Evolutionary conservation across 1,140 invertebrate species (phyloP).

Genomic region (Stenopsyche tienmushanensis): DNA sequence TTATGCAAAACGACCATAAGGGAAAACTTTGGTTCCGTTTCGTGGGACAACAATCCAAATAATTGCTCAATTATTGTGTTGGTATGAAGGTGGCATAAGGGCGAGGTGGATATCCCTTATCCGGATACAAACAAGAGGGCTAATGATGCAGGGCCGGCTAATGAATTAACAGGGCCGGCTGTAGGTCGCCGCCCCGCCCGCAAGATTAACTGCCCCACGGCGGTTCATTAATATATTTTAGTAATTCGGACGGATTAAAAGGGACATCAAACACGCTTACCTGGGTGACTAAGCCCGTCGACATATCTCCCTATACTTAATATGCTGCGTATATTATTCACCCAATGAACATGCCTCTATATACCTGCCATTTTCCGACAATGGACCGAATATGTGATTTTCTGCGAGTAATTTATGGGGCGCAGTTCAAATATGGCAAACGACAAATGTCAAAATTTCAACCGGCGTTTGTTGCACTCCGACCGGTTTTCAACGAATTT

Average conservation of each 20-base stretch:
- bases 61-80: constrained; percentile 10
- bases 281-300: constrained; percentile 16
- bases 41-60: not conserved
- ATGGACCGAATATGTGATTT: too few species aligned
- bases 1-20: too few species aligned
- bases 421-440: too few species aligned
- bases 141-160: constrained; percentile 35
- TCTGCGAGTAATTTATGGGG: too few species aligned
- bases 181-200: constrained; percentile 20
- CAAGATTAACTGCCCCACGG: constrained; percentile 34
- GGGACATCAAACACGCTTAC: constrained; percentile 26
- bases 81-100: constrained; percentile 1
- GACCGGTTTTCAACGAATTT: not conserved
- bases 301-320: constrained; percentile 5
- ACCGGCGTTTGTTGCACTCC: not conserved
- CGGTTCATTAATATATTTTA: constrained; percentile 34
- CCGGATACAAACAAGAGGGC: constrained; percentile 21
- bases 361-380: too few species aligned
- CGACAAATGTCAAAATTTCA: too few species aligned
- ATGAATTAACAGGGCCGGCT: constrained; percentile 36
- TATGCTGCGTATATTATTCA: not conserved
- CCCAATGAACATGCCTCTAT: constrained; percentile 6
- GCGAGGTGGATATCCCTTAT: constrained; percentile 9
- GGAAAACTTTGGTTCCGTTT: too few species aligned
- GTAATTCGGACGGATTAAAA: constrained; percentile 29